phyloP scores from a whole-genome alignment of 2,797 vertebrate species.

The Enteromius anoplus region DNA sequence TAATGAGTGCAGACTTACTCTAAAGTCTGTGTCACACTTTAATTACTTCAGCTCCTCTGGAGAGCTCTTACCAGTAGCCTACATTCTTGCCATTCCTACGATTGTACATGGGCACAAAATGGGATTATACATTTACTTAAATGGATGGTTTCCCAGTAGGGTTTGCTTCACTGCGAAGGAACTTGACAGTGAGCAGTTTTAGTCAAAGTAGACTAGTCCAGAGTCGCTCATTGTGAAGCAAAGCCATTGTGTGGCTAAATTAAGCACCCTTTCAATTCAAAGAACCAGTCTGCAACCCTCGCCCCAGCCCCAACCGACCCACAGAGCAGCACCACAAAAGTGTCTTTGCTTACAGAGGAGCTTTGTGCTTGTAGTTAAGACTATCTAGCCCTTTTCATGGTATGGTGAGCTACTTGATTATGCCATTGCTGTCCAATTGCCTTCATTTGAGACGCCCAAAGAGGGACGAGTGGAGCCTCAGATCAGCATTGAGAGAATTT shows the following conservation, averaged over 20 bases:
- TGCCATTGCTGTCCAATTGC: conserved; percentile 20
- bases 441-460: conserved; percentile 4
- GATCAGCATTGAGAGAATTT: conserved; percentile 19
- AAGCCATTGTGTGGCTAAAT: conserved; percentile 41
- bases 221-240: conserved; percentile 40
- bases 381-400: conserved; percentile 28
- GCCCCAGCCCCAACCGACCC: conserved; percentile 33
- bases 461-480: conserved; percentile 20
- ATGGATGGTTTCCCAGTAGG: conserved; percentile 43
- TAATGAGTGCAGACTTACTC: conserved; percentile 15
- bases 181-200: conserved; percentile 37
- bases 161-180: conserved; percentile 20
- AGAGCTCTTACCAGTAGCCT: conserved; percentile 33
- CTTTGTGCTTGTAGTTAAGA: conserved; percentile 29
- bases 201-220: conserved; percentile 43
- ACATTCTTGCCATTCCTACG: conserved; percentile 42
- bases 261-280: conserved; percentile 47
- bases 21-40: conserved; percentile 24
- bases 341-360: conserved; percentile 38
- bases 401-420: conserved; percentile 37
- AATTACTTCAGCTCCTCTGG: conserved; percentile 50
- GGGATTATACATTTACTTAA: conserved; percentile 45
- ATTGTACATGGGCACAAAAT: conserved; percentile 38
- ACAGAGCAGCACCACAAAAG: conserved; percentile 39
- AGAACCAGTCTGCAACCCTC: conserved; percentile 39